Conservation (phyloP, 1,140 invertebrate genomes). For the Caenorhabditis tropicalis region DNA sequence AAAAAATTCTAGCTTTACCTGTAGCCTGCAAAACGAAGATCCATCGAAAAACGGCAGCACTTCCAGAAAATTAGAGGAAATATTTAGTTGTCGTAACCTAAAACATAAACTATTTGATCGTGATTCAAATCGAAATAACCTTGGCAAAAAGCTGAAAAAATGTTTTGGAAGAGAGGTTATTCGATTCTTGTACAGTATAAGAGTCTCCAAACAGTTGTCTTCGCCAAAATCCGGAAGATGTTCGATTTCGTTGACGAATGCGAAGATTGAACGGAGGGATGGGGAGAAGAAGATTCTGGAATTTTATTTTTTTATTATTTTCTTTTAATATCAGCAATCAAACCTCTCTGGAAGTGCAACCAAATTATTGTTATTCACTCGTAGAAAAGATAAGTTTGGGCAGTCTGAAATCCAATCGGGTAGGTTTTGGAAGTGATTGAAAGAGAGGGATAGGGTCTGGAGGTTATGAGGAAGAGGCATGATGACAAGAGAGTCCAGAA, state of each 20-base stretch:
- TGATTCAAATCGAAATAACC: background rate
- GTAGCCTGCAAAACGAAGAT: background rate
- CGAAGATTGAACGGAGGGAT: constrained; percentile 48
- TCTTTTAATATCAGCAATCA: background rate
- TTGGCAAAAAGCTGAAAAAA: constrained; percentile 39
- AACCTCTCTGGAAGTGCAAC: constrained; percentile 47
- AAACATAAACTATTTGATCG: background rate
- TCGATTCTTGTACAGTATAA: constrained; percentile 50
- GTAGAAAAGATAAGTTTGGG: constrained; percentile 12
- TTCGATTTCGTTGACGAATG: constrained; percentile 41
- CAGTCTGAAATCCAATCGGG: constrained; percentile 54
- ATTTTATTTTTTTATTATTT: background rate
- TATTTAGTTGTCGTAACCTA: constrained; percentile 50
- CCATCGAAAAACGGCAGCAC: constrained; percentile 38
- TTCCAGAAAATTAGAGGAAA: constrained; percentile 40
- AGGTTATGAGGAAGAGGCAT: constrained; percentile 51
- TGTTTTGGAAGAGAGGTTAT: constrained; percentile 42
- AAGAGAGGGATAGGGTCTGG: constrained; percentile 41
- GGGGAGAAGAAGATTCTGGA: constrained; percentile 43
- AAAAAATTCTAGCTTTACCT: background rate
- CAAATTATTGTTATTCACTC: constrained; percentile 47
- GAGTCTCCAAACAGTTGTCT: constrained; percentile 45
- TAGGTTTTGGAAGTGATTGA: constrained; percentile 46
- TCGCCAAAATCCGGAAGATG: constrained; percentile 47
- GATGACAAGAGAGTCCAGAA: constrained; percentile 51